Evolutionary conservation across 37 sponge, comb jelly and placozoan species (phyloP).

Genomic region (Dysidea cf. avara): DNA sequence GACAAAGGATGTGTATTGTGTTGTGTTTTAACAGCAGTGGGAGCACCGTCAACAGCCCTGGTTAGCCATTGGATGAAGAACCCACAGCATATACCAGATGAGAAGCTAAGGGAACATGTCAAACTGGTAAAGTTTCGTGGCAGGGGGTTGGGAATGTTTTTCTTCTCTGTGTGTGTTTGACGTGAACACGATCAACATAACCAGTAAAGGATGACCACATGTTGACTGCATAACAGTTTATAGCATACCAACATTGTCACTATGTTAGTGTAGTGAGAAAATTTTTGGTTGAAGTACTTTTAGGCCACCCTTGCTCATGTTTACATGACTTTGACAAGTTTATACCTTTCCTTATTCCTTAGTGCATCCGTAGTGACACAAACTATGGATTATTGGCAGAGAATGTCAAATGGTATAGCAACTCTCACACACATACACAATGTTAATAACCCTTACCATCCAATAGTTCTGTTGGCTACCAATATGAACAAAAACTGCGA

Average conservation of each 20-base stretch:
- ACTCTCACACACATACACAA: too few relatives aligned
- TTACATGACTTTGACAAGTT: not conserved
- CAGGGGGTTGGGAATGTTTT: not conserved
- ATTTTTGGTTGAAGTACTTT: not conserved
- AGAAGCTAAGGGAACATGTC: conserved; percentile 30
- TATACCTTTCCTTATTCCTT: not conserved
- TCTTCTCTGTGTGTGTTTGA: not conserved
- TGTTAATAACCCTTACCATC: too few relatives aligned
- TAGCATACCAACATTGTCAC: not conserved
- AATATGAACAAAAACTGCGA: conserved; percentile 68
- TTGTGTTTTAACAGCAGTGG: conserved; percentile 1
- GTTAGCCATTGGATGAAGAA: conserved; percentile 69
- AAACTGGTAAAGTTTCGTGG: conserved; percentile 13
- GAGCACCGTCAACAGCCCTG: not conserved
- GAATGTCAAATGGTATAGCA: conserved; percentile 77
- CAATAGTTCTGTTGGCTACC: conserved; percentile 70
- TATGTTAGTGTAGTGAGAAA: not conserved
- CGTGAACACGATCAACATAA: not conserved
- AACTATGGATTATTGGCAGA: conserved; percentile 82
- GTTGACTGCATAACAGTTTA: too few relatives aligned
- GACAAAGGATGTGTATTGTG: not conserved
- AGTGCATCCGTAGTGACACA: conserved; percentile 69
- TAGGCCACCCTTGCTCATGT: not conserved
- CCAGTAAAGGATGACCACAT: too few relatives aligned
- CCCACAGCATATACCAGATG: conserved; percentile 43